A percentile compares a stretch with the other conserved stretches of the same genome.
Conservation (phyloP, 2,797 vertebrate genomes). For the Sebastes matsubarae region DNA sequence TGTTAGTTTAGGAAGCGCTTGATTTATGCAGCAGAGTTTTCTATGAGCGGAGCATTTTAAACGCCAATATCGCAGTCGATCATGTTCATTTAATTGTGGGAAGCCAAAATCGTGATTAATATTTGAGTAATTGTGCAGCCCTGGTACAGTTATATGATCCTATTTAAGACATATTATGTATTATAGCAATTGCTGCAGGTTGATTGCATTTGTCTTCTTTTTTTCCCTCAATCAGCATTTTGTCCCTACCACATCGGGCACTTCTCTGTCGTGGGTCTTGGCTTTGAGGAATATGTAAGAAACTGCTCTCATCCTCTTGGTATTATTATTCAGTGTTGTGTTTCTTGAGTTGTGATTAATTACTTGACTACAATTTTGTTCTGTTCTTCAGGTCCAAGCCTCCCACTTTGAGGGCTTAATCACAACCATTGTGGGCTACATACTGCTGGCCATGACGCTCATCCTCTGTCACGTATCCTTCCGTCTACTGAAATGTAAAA, state of each 20-base stretch:
- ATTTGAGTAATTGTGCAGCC: too few relatives aligned
- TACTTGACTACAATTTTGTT: neutral
- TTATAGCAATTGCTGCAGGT: neutral
- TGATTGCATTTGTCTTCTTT: neutral
- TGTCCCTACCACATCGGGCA: conserved; percentile 99
- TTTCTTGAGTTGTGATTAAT: neutral
- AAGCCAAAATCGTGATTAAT: too few relatives aligned
- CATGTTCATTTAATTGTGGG: too few relatives aligned
- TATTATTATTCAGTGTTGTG: neutral
- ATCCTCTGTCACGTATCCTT: conserved; percentile 99
- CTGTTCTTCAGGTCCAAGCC: conserved; percentile 88
- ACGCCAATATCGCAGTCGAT: too few relatives aligned
- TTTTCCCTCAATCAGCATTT: conserved; percentile 85
- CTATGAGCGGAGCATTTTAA: too few relatives aligned
- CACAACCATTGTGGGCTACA: conserved; percentile 97
- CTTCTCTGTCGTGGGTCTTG: conserved; percentile 97
- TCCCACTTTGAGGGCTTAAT: conserved; percentile 99
- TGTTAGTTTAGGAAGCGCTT: too few relatives aligned
- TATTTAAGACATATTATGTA: neutral
- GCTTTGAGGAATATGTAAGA: conserved; percentile 98
- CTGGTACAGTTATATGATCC: neutral
- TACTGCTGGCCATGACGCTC: conserved; percentile 94
- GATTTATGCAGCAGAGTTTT: too few relatives aligned
- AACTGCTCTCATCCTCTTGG: neutral
- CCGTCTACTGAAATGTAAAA: neutral